Evolutionary conservation across 2,888 invertebrate genomes (phyloP), one percentile per base, ranked within the genome.

Genomic region (Ethmia dodecea): DNA sequence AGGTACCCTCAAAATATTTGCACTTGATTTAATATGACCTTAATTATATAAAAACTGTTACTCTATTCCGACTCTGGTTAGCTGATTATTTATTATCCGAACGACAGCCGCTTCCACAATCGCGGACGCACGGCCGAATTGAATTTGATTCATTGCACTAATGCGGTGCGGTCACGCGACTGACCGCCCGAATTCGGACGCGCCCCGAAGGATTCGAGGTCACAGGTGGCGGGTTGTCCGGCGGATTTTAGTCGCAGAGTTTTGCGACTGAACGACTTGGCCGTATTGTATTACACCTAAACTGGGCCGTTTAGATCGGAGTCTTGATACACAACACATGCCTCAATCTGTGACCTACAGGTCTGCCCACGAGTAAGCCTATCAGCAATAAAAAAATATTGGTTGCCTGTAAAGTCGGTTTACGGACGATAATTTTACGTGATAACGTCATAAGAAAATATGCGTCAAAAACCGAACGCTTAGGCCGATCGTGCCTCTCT

Each of bases 101-200:
- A 40, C 52, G 62, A 55, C 60, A 55, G 57, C 52, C 50, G 61
- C 62, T 69, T 68, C 68, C 49, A 5, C 18, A 49, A 60, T 58
- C 59, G 59, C 59, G 64, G 64, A 66, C 63, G 66, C 52, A 48
- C 56, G 54, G 55, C 66, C 63, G 68, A 64, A 78, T 75, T 76
- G 73, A 78, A 78, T 77, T 74, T 72, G 75, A 78, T 73, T 76
- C 75, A 69, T 71, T 64, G 69, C 64, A 55, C 65, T 80, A 75
- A 77, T 77, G 76, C 62, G 70, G 43, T 34, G 47, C 55, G 63
- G 73, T 74, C 78, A 79, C 78, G 80, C 77, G 70, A 79, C 57
- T 66, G 63, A 60, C 61, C 51, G 61, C 9, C 68, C 64, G 59
- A 65, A 64, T 35, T 57, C 55, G 50, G 49, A 60, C 57, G 53